phyloP scores from a whole-genome alignment of 2,113 vertebrate genomes.

The Hassar affinis region DNA sequence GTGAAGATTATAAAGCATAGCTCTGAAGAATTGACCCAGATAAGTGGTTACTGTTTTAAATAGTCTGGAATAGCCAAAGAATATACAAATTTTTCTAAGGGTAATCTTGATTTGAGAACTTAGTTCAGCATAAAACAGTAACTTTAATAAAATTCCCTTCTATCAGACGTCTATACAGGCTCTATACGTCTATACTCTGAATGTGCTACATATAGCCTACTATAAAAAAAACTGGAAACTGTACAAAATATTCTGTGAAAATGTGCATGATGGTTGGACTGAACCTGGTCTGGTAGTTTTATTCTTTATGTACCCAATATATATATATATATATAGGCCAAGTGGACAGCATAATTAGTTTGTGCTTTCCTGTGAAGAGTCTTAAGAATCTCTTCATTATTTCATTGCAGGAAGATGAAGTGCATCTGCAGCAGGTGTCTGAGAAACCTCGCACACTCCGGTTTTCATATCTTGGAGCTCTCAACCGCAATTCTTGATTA shows the following conservation, averaged over 20 bases:
- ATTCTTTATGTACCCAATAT: conserved; percentile 40
- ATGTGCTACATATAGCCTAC: conserved; percentile 12
- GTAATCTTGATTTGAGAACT: not conserved
- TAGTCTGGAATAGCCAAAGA: not conserved
- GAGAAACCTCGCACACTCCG: not conserved
- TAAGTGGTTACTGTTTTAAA: conserved; percentile 3
- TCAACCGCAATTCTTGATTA: not conserved
- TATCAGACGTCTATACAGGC: not conserved
- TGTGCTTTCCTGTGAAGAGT: conserved; percentile 10
- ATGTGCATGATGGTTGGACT: conserved; percentile 31
- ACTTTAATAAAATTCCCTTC: not conserved
- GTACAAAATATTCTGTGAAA: conserved; percentile 32
- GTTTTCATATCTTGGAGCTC: not conserved
- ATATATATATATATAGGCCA: not conserved
- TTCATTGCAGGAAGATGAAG: conserved; percentile 5
- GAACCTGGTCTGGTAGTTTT: conserved; percentile 32
- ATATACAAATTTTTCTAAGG: not conserved
- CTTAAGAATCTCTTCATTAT: not conserved
- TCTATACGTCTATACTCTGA: not conserved
- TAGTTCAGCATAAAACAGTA: conserved; percentile 8
- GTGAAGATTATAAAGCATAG: not conserved
- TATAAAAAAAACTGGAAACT: conserved; percentile 29
- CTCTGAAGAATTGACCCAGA: not conserved
- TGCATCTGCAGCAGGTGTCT: not conserved
- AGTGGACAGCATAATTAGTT: not conserved